These are phyloP conservation scores for Lathamus discolor DNA, from an alignment of 2,113 vertebrate species.

Conservation along the genomic window DNA sequence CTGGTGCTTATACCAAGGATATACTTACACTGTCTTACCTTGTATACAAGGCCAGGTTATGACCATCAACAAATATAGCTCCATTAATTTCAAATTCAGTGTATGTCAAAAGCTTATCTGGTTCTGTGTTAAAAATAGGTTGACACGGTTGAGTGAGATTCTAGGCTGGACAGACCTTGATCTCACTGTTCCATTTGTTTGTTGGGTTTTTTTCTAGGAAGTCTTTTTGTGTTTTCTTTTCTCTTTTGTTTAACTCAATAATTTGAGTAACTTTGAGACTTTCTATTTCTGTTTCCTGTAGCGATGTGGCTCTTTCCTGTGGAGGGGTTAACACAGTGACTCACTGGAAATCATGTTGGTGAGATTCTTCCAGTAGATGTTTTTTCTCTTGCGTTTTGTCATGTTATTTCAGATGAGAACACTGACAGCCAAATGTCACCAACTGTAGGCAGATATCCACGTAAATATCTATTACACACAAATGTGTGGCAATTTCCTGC, in stretches of 20 bases:
- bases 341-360: not conserved
- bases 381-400: not conserved
- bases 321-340: not conserved
- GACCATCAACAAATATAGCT: not conserved
- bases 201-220: not conserved
- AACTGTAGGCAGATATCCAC: not conserved
- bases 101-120: not conserved
- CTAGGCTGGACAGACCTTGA: not conserved
- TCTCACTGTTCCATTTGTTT: not conserved
- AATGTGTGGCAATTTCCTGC: not conserved
- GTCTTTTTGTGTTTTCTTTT: not conserved
- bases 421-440: not conserved
- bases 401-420: not conserved
- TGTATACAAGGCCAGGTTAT: not conserved
- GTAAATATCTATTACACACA: not conserved
- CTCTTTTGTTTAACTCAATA: not conserved
- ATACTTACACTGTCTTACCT: not conserved
- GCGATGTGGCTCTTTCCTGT: not conserved
- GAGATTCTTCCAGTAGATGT: not conserved
- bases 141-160: not conserved
- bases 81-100: not conserved
- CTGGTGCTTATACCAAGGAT: not conserved
- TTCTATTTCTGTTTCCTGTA: not conserved
- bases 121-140: not conserved
- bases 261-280: not conserved